These are phyloP conservation scores for Aurelia aurita DNA, from an alignment of 30 jellyfish, hydroid and myxozoan genomes.

Conservation along the genomic window DNA sequence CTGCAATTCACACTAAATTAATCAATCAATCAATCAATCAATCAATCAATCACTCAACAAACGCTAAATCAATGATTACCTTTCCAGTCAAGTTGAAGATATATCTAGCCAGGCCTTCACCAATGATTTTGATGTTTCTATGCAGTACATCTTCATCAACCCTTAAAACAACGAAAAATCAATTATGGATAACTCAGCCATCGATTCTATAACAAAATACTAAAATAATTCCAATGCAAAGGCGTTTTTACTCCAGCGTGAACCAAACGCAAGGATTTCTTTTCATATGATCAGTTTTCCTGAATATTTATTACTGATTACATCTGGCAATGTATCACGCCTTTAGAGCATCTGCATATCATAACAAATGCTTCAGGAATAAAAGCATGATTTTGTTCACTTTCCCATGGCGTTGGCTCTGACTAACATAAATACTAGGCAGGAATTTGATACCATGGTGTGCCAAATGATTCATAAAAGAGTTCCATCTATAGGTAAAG, in stretches of 20 bases:
- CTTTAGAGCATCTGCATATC: too few species aligned
- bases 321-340: too few species aligned
- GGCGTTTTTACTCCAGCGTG: neutral
- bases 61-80: conserved; percentile 21
- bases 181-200: neutral
- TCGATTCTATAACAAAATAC: neutral
- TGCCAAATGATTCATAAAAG: too few species aligned
- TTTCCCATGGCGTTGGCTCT: conserved; percentile 71
- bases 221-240: too few species aligned
- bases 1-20: too few species aligned
- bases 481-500: too few species aligned
- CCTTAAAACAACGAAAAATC: conserved; percentile 24
- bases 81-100: conserved; percentile 78
- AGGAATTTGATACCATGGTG: conserved; percentile 67
- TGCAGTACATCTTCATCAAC: conserved; percentile 38
- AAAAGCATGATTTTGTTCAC: neutral
- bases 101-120: conserved; percentile 90
- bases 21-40: too few species aligned
- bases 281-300: too few species aligned
- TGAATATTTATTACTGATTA: too few species aligned
- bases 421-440: neutral
- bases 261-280: neutral
- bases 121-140: conserved; percentile 74
- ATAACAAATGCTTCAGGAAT: neutral
- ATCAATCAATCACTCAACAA: too few species aligned